Conservation (phyloP, 2,888 invertebrate species). For the Polydrusus tereticollis region DNA sequence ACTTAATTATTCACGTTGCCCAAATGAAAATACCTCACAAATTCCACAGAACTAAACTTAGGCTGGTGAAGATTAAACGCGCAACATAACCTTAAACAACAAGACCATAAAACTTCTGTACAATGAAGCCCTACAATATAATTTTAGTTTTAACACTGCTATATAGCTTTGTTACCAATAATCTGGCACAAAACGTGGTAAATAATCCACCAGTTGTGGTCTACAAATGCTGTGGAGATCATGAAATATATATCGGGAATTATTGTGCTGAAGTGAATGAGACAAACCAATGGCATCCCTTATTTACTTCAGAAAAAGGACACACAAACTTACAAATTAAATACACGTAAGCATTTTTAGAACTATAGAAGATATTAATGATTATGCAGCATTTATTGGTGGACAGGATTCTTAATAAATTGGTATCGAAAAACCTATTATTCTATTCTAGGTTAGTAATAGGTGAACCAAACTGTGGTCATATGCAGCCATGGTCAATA, state of each 20-base stretch:
- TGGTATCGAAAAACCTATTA: no score
- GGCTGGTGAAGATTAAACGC: not conserved
- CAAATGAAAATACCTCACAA: conserved; percentile 11
- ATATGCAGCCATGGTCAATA: conserved; percentile 78
- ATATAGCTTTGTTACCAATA: not conserved
- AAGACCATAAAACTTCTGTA: conserved; percentile 2
- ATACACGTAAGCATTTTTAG: conserved; percentile 60
- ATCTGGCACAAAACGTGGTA: not conserved
- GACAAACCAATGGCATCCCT: conserved; percentile 75
- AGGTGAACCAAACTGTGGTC: conserved; percentile 79
- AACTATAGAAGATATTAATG: not conserved
- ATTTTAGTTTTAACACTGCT: conserved; percentile 3
- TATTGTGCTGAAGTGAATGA: conserved; percentile 75
- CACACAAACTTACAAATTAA: conserved; percentile 70
- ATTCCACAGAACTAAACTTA: not conserved
- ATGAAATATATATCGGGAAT: conserved; percentile 78
- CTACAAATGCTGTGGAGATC: conserved; percentile 84
- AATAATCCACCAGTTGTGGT: conserved; percentile 62
- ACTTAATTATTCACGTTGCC: not conserved
- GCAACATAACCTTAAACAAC: conserved; percentile 31
- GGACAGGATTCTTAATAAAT: no score
- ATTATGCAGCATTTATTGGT: no score
- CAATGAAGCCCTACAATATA: not conserved
- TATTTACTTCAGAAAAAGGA: conserved; percentile 76
- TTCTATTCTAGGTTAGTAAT: conserved; percentile 68